Evolutionary conservation across 2,888 invertebrate species (phyloP), one percentile per base, ranked within the genome.

Genomic region (Diloba caeruleocephala): DNA sequence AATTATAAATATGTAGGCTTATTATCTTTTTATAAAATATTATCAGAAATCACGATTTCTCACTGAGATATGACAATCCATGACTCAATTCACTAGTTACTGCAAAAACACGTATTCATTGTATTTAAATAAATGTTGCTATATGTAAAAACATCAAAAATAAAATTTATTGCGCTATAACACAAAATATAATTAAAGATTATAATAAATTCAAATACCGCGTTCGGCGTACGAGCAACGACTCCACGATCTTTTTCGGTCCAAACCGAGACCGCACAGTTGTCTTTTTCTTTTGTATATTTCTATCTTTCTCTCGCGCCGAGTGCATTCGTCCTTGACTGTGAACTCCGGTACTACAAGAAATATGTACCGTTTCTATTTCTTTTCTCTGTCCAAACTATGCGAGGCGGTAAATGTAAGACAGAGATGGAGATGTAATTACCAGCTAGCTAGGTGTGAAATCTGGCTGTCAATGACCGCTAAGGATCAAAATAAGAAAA

Each of bases 241-340:
- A 70, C 71, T 85, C 78, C 57, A 55, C 81, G 55, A 68, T 83
- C 76, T 79, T 82, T 87, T 86, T 85, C 74, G 75, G 71, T 85
- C 77, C 87, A 78, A 79, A 72, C 72, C 59, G 71, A 78, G 70
- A 65, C 44, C 28, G 41, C 77, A 63, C 52, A 31, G 60, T 53
- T 60, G 50, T 86, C 85, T 68, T 79, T 67, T 54, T 85, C 78
- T 56, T 29, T 57, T 56, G 42, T 67, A 78, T 80, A 65, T 49
- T 49, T 17, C 62, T 61, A 52, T 86, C 83, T 82, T 76, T 65
- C 51, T 85, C 67, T 46, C 37, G 55, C 72, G 54, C 58, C 60
- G 72, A 86, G 87, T 87, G 87, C 87, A 85, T 79, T 85, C 90
- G 91, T 89, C 90, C 91, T 92, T 89, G 89, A 89, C 87, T 88